Conservation (phyloP, 2,113 vertebrate species). For the Baryphthengus martii region DNA sequence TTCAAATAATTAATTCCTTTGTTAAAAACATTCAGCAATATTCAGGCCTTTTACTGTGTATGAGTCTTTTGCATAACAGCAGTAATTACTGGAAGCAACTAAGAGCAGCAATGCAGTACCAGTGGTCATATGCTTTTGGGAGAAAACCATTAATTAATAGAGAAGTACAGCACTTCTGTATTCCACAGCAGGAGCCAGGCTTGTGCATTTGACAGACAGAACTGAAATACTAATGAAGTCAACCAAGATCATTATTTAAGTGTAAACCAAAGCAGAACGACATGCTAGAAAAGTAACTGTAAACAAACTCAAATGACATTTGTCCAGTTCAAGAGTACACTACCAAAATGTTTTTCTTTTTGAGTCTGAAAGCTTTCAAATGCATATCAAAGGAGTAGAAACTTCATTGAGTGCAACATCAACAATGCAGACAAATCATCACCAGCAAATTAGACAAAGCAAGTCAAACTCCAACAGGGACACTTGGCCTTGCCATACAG, state of each 20-base stretch:
- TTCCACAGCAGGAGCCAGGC: neutral
- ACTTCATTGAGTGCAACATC: neutral
- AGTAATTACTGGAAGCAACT: neutral
- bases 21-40: neutral
- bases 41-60: neutral
- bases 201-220: neutral
- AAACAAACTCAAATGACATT: neutral
- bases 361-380: neutral
- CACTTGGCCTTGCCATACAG: neutral
- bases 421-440: neutral
- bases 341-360: neutral
- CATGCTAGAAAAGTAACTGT: neutral
- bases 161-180: neutral
- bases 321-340: neutral
- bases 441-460: neutral
- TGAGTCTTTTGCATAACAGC: neutral
- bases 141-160: neutral
- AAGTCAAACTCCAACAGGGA: neutral
- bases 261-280: neutral
- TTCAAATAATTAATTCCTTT: neutral
- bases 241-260: neutral
- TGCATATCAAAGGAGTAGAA: neutral
- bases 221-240: neutral
- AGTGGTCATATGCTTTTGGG: neutral
- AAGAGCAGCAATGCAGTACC: neutral